Conservation (phyloP, 2,113 vertebrate genomes). For the Pagrus major region DNA sequence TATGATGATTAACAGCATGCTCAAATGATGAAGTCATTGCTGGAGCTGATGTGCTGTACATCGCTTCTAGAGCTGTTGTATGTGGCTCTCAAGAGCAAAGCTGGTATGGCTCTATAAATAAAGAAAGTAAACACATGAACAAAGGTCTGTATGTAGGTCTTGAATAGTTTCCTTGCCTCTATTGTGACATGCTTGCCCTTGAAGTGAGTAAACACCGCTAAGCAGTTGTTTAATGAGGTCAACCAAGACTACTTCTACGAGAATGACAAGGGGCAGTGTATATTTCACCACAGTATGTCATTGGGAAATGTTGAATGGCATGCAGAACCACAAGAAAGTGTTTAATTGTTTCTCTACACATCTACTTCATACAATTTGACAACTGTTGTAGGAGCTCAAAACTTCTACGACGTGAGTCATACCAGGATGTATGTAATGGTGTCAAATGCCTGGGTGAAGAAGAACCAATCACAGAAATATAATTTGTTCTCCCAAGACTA, state of each 20-base stretch:
- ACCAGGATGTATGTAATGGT: neutral
- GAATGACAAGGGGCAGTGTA: neutral
- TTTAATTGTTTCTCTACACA: neutral
- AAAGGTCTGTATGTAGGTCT: neutral
- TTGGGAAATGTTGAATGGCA: neutral
- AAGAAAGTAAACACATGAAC: neutral
- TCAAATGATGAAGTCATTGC: conserved; percentile 25
- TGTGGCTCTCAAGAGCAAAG: conserved; percentile 4
- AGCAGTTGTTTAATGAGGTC: neutral
- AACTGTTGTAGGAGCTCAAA: neutral
- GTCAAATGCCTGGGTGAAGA: no score
- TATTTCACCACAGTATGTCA: conserved; percentile 3
- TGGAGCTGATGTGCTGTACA: conserved; percentile 26
- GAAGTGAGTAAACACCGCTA: neutral
- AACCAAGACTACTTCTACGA: neutral
- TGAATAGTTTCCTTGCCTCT: neutral
- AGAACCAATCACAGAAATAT: no score
- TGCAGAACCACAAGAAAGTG: neutral
- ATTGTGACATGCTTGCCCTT: neutral
- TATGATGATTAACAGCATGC: conserved; percentile 39
- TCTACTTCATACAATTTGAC: neutral
- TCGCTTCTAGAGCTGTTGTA: conserved; percentile 17
- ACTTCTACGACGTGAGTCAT: neutral
- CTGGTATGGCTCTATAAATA: conserved; percentile 2
- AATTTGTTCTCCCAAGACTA: no score